Base-by-base conservation (phyloP, 2,113 vertebrate species). In the Zosterops hypoxanthus region DNA sequence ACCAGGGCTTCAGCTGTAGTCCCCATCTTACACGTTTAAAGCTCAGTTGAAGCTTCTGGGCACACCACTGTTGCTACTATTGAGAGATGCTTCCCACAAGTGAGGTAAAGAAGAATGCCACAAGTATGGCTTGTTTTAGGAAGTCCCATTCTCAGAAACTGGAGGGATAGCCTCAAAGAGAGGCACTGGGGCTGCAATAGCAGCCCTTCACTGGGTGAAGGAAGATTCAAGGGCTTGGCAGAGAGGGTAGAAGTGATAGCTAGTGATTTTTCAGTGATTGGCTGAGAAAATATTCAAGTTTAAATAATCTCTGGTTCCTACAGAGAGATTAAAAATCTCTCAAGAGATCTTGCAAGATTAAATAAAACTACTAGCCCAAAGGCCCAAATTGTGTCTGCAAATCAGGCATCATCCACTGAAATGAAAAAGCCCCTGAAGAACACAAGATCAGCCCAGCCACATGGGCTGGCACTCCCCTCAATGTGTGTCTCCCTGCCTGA, bases 281-380 rank as follows among this genome's bases (percentile, higher is more conserved):
- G 10, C 71, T 88, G 55, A 92, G 41, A 84, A 83, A 68, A 73
- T 4, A 12, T 55, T 75, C 21, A 66, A 56, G 41, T 82, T 88
- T 96, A 94, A 96, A 89, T 71, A 90, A 80, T 63, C 39, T 86
- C 76, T 63, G 46, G 55, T 28, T 95, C 50, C 75, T 60, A 61
- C 25, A 20, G 36, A 61, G 59, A 61, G 59, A 86, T 86, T 94
- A 92, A 71, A 88, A 70, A 66, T 46, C 50, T 88, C 95, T 73
- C 90, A 66, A 41, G 88, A 90, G 82, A 92, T 70, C 66, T 72
- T 83, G 75, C 52, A 86, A 90, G 41, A 90, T 90, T 93, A 92
- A 97, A 53, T 82, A 92, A 91, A 91, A 92, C 82, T 64, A 94
- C 82, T 64, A 94, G 64, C 94, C 83, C 60, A 71, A 75, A 94